phyloP scores from a whole-genome alignment of 2,113 vertebrate species.

The Pelusios castaneus region DNA sequence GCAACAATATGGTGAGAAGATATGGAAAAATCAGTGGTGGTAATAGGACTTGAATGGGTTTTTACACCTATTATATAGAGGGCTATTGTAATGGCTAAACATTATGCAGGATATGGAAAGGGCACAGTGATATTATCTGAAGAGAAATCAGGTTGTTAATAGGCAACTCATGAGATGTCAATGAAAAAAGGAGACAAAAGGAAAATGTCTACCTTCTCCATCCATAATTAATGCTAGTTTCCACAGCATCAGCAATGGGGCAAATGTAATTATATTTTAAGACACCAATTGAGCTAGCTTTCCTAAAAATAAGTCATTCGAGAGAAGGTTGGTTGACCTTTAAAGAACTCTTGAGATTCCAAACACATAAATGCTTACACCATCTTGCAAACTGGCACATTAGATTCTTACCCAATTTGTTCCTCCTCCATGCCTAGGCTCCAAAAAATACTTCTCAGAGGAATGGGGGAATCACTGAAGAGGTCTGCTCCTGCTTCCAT shows the following conservation, averaged over 20 bases:
- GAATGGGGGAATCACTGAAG: not conserved
- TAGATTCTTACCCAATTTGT: not conserved
- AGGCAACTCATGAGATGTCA: not conserved
- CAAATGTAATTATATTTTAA: not conserved
- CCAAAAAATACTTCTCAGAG: not conserved
- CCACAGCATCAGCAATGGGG: not conserved
- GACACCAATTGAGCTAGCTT: not conserved
- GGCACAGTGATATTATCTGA: not conserved
- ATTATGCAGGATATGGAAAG: not conserved
- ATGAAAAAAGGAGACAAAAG: not conserved
- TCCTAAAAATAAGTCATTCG: not conserved
- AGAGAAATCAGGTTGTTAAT: not conserved
- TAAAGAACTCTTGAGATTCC: not conserved
- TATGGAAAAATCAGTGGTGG: not conserved
- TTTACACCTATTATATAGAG: fast-evolving
- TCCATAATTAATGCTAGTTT: not conserved
- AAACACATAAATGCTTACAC: not conserved
- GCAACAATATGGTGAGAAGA: not conserved
- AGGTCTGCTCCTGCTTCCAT: not conserved
- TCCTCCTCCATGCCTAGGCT: not conserved
- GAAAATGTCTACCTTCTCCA: not conserved
- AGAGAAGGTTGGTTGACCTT: not conserved
- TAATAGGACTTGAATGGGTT: not conserved
- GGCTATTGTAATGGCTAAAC: not conserved
- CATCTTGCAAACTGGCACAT: not conserved